A percentile compares a stretch with the other conserved stretches of the same genome.
Conservation (phyloP, 2,888 invertebrate species). For the Melitaea athalia region DNA sequence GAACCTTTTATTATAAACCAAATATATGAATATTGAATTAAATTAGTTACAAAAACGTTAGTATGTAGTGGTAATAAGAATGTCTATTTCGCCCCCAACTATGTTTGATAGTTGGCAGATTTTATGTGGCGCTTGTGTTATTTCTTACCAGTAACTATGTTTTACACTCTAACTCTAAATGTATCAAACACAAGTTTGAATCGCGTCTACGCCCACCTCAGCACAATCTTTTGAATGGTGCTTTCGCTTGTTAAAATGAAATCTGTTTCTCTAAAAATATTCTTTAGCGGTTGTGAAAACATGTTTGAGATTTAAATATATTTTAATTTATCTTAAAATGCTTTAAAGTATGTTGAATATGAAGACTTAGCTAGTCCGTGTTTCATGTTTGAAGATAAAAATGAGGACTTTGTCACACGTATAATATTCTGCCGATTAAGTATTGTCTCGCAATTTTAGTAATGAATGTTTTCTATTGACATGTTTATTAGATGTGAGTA, state of each 20-base stretch:
- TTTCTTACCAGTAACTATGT: conserved; percentile 27
- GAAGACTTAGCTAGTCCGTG: conserved; percentile 63
- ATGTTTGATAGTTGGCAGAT: conserved; percentile 44
- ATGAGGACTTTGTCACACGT: conserved; percentile 15
- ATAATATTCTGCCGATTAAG: conserved; percentile 37
- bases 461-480: conserved; percentile 37
- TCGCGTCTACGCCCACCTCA: conserved; percentile 53
- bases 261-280: conserved; percentile 55
- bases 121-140: conserved; percentile 44
- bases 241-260: conserved; percentile 59
- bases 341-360: conserved; percentile 50
- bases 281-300: conserved; percentile 73
- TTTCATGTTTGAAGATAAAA: conserved; percentile 38
- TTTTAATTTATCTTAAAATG: conserved; percentile 55
- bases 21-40: conserved; percentile 50
- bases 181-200: conserved; percentile 27
- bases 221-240: conserved; percentile 67
- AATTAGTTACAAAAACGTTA: conserved; percentile 43
- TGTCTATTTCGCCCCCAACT: conserved; percentile 44
- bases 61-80: conserved; percentile 45
- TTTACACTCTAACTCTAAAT: conserved; percentile 26
- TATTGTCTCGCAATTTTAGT: conserved; percentile 37
- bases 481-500: conserved; percentile 42
- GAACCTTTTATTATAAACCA: conserved; percentile 54
- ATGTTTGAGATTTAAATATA: conserved; percentile 61